Evolutionary conservation across 37 sponge, comb jelly and placozoan species (phyloP).

Genomic region (Trichoplax adhaerens): DNA sequence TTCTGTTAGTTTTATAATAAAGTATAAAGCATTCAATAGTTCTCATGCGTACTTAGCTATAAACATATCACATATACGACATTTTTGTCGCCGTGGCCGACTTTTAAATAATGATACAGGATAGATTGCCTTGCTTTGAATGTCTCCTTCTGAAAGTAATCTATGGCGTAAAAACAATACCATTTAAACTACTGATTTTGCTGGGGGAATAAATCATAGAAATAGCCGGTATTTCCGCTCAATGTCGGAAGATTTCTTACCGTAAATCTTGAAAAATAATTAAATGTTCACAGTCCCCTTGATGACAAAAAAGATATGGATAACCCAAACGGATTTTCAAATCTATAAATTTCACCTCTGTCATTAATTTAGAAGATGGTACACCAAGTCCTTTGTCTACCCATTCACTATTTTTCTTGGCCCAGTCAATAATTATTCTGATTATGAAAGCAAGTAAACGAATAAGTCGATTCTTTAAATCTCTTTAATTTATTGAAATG

Average conservation of each 20-base stretch:
- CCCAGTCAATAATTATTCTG: constrained; percentile 32
- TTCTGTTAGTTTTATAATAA: too few relatives aligned
- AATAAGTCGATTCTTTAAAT: too few relatives aligned
- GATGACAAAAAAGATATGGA: constrained; percentile 79
- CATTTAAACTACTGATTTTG: constrained; percentile 3
- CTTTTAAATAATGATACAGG: constrained; percentile 22
- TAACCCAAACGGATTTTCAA: constrained; percentile 57
- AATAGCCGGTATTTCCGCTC: not conserved
- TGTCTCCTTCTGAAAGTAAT: constrained; percentile 28
- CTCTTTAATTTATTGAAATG: too few relatives aligned
- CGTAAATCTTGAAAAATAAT: constrained; percentile 53
- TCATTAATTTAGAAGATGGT: constrained; percentile 23
- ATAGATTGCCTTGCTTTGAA: constrained; percentile 27
- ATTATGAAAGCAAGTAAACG: not conserved
- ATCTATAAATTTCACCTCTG: constrained; percentile 24
- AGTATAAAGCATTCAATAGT: not conserved
- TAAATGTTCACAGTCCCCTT: constrained; percentile 73
- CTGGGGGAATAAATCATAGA: not conserved
- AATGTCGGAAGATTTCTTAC: constrained; percentile 10
- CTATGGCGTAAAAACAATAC: constrained; percentile 6
- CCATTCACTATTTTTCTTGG: not conserved
- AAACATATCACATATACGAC: constrained; percentile 30
- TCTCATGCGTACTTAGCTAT: constrained; percentile 22
- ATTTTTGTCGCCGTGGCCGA: constrained; percentile 13
- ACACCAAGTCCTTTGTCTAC: constrained; percentile 10